Conservation (phyloP, 2,113 vertebrate genomes). For the Erythrolamprus reginae region DNA sequence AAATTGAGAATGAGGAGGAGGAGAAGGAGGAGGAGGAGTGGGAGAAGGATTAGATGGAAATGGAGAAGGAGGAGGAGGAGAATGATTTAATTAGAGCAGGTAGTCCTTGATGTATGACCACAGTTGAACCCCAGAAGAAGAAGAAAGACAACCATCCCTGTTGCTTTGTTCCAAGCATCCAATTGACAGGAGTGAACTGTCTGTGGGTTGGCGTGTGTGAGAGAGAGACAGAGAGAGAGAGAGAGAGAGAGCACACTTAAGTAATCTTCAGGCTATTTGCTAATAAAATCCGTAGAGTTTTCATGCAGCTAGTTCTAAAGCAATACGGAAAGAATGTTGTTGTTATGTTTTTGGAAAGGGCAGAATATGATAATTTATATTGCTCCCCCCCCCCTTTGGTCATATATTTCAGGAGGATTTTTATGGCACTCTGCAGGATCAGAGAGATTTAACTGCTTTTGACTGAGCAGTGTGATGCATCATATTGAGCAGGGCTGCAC, state of each 20-base stretch:
- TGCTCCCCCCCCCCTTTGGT: background rate
- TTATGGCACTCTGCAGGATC: background rate
- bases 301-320: background rate
- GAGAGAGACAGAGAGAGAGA: background rate
- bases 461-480: accelerated
- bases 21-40: too few species aligned
- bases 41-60: too few species aligned
- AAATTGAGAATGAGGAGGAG: too few species aligned
- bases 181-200: too few species aligned
- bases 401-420: background rate
- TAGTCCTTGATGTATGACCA: too few species aligned
- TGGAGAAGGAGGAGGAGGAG: too few species aligned
- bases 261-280: background rate
- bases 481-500: accelerated
- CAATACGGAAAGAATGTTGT: background rate
- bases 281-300: background rate
- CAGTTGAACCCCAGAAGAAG: too few species aligned
- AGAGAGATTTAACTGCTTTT: accelerated
- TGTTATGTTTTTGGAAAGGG: background rate
- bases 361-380: background rate
- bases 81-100: too few species aligned
- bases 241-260: too few species aligned
- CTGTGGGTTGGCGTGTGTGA: background rate
- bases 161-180: background rate
- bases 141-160: too few species aligned